phyloP scores from a whole-genome alignment of 2,113 vertebrate species.

The Noturus placidus region DNA sequence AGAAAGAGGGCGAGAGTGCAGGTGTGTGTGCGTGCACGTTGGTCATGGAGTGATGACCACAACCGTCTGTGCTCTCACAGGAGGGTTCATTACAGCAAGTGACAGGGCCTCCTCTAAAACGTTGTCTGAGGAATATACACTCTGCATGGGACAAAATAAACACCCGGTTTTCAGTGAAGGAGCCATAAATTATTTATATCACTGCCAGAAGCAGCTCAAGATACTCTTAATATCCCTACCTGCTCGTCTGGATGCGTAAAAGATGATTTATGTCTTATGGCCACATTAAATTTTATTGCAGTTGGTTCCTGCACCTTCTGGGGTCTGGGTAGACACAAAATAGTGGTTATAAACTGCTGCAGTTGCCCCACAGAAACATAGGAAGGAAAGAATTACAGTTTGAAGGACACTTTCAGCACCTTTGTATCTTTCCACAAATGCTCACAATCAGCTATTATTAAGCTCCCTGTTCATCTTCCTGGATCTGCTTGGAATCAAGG shows the following conservation, averaged over 20 bases:
- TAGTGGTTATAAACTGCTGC: constrained; percentile 92
- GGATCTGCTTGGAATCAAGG: too few species aligned
- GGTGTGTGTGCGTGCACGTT: constrained; percentile 54
- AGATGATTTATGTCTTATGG: constrained; percentile 98
- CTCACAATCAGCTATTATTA: background rate
- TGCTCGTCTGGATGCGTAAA: constrained; percentile 92
- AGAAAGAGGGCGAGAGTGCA: constrained; percentile 46
- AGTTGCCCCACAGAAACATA: constrained; percentile 81
- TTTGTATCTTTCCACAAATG: constrained; percentile 34
- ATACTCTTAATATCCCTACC: constrained; percentile 94
- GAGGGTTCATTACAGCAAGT: constrained; percentile 95
- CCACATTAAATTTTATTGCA: constrained; percentile 93
- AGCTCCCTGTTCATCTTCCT: background rate
- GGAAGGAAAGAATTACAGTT: constrained; percentile 17
- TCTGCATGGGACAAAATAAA: constrained; percentile 89
- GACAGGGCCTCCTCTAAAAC: constrained; percentile 83
- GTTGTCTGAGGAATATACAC: constrained; percentile 82
- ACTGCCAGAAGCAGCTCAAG: constrained; percentile 82
- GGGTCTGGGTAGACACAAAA: constrained; percentile 91
- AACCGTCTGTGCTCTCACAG: constrained; percentile 76
- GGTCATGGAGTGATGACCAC: constrained; percentile 87
- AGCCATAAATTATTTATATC: constrained; percentile 99
- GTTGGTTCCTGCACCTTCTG: constrained; percentile 85
- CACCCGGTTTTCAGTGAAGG: constrained; percentile 81
- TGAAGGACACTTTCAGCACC: constrained; percentile 64